Evolutionary conservation across 2,113 vertebrate genomes (phyloP), one percentile per base, ranked within the genome.

Genomic region (Datnioides undecimradiatus): DNA sequence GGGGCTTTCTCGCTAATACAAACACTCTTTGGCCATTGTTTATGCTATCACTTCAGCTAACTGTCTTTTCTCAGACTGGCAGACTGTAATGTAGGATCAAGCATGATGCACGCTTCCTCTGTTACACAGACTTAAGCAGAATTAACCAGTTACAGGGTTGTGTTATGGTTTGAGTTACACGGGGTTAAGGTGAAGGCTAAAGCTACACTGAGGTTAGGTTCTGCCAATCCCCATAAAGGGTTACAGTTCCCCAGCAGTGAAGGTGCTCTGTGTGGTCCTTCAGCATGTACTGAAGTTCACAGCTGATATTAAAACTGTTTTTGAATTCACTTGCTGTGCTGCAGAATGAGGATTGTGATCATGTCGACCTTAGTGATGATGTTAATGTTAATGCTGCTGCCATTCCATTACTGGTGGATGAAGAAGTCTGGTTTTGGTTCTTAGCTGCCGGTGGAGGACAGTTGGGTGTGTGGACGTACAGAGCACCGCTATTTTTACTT

Each of bases 11-110:
- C 43, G 68, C 60, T 68, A 45, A 73, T 68, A 74, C 62, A 74
- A 68, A 80, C 62, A 85, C 62, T 19, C 38, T 63, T 45, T 63
- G 21, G 17, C 83, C 45, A 5, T 25, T 82, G 64, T 62, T 69
- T 72, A 78, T 63, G 29, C 34, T 31, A 31, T 62, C 41, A 45
- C 60, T 57, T 73, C 68, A 55, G 48, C 29, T 54, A 52, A 65
- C 38, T 12, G 27, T 69, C 31, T 54, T 65, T 54, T 57, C 62
- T 65, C 54, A 3, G 21, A 46, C 48, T 27, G 31, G 57, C 60
- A 48, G 5, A 41, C 19, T 21, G 59, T 78, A 16, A 16, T 51
- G 46, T 33, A 38, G 21, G 8, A 41, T 31, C 23, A n/a, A 13
- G 23, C 14, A 25, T 31, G 54, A 33, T 62, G 58, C 57, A 34